phyloP scores from a whole-genome alignment of 2,888 invertebrate genomes.

The Xestobium rufovillosum region DNA sequence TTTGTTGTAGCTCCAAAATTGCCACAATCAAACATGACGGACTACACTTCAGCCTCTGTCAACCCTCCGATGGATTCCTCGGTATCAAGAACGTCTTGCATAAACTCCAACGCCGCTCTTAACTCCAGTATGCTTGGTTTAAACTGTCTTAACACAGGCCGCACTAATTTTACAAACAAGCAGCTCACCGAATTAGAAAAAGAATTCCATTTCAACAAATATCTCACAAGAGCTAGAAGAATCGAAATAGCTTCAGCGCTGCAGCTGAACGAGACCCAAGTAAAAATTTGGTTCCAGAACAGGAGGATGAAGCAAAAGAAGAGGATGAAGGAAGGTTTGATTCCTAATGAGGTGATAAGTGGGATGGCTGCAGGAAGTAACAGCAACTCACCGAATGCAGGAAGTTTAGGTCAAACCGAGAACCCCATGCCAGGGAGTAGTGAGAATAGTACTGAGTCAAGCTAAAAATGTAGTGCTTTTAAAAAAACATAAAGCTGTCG shows the following conservation, averaged over 20 bases:
- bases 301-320: slow-evolving; percentile 98
- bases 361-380: slow-evolving; percentile 30
- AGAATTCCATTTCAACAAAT: slow-evolving; percentile 99
- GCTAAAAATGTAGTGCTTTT: too few species aligned
- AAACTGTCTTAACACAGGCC: slow-evolving; percentile 67
- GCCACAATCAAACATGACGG: slow-evolving; percentile 41
- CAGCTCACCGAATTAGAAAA: slow-evolving; percentile 98
- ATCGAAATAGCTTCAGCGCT: slow-evolving; percentile 97
- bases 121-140: slow-evolving; percentile 35
- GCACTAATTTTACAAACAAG: slow-evolving; percentile 99
- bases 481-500: too few species aligned
- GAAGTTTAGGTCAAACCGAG: slow-evolving; percentile 39
- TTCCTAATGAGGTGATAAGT: slow-evolving; percentile 49
- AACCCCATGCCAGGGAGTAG: slow-evolving; percentile 48
- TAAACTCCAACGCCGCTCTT: slow-evolving; percentile 31
- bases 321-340: slow-evolving; percentile 84
- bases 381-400: slow-evolving; percentile 45
- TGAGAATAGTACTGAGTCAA: slow-evolving; percentile 68
- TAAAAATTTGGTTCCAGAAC: slow-evolving; percentile 98
- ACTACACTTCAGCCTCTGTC: slow-evolving; percentile 35
- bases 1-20: slow-evolving; percentile 58
- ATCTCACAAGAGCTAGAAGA: slow-evolving; percentile 90
- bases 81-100: slow-evolving; percentile 42
- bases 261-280: slow-evolving; percentile 94
- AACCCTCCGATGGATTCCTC: not conserved